Evolutionary conservation across 2,113 vertebrate genomes (phyloP).

Genomic region (Percopsis transmontana): DNA sequence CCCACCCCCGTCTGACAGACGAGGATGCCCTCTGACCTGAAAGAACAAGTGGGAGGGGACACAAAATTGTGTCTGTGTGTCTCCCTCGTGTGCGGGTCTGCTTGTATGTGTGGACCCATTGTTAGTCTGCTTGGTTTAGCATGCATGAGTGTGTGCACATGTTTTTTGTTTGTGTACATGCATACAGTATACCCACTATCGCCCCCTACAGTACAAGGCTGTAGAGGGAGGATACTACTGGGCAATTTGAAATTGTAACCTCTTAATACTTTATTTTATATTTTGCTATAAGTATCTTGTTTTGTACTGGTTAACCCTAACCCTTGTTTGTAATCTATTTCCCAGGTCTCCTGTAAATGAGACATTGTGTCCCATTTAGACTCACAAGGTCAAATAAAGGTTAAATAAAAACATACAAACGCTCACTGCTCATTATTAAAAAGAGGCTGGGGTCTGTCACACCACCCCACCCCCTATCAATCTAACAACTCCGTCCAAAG

Average conservation of each 20-base stretch:
- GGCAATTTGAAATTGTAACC: too few species aligned
- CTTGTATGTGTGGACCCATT: not conserved
- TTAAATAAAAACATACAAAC: too few species aligned
- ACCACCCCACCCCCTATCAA: constrained; percentile 8
- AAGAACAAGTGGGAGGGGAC: constrained; percentile 62
- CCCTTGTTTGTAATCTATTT: too few species aligned
- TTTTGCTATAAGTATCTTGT: too few species aligned
- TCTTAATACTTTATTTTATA: too few species aligned
- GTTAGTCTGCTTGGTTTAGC: not conserved
- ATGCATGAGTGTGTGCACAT: constrained; percentile 19
- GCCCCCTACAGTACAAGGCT: constrained; percentile 30
- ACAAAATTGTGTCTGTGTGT: constrained; percentile 24
- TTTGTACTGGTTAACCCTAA: too few species aligned
- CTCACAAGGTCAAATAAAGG: too few species aligned
- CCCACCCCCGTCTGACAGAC: constrained; percentile 65
- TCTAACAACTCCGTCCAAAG: constrained; percentile 8
- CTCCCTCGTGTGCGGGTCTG: constrained; percentile 21
- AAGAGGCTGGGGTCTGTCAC: constrained; percentile 37
- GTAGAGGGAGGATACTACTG: too few species aligned
- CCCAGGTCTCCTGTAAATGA: too few species aligned
- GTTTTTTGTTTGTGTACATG: not conserved
- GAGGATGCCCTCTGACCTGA: constrained; percentile 67
- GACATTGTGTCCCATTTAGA: too few species aligned
- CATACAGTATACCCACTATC: constrained; percentile 35
- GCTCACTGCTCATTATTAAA: too few species aligned